Base-by-base conservation (phyloP, 2,888 invertebrate genomes). In the Aphelenchoides bicaudatus region DNA sequence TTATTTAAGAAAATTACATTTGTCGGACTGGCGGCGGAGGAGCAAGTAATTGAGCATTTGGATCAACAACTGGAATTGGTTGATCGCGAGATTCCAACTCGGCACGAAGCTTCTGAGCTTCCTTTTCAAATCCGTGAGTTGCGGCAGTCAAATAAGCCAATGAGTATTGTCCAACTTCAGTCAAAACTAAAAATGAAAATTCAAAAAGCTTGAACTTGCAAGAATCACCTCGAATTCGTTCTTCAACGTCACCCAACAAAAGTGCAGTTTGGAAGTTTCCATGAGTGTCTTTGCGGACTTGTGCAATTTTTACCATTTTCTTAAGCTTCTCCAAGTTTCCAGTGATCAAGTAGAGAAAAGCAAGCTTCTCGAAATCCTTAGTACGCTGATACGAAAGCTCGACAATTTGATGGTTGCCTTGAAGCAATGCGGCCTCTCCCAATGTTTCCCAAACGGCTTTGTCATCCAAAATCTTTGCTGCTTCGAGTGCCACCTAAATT, bases 331-430 rank as follows among this genome's bases (percentile, higher is more conserved):
- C 96, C 76, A 93, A 83, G 81, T 99, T 98, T 10, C 98, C 98
- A 16, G 98, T 99, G 46, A 78, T 91, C 38, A 98, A 84, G 82
- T 99, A 98, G 39, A 98, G 84, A 84, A 99, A 98, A 16, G 93
- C 89, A 0, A 99, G 85, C 82, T 94, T 94, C 81, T 98, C 96
- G 80, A 98, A 99, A 83, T 94, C 94, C 83, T 98, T 99, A 0
- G 94, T 98, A 63, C 96, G 86, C 80, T 99, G 96, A 82, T 99
- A 99, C 78, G 94, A 93, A 93, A 98, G 94, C 81, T 99, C 98
- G 0, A 98, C 96, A 49, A 89, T 84, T 80, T 86, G 83, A 65
- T 78, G 74, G 53, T 74, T 77, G 34, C 74, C 96, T 78, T 92
- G 92, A 68, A 90, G 83, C 23, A 96, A 82, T 0, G 98, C 96